Base-by-base conservation (phyloP, 1,140 invertebrate species). In the Bombus waltoni region DNA sequence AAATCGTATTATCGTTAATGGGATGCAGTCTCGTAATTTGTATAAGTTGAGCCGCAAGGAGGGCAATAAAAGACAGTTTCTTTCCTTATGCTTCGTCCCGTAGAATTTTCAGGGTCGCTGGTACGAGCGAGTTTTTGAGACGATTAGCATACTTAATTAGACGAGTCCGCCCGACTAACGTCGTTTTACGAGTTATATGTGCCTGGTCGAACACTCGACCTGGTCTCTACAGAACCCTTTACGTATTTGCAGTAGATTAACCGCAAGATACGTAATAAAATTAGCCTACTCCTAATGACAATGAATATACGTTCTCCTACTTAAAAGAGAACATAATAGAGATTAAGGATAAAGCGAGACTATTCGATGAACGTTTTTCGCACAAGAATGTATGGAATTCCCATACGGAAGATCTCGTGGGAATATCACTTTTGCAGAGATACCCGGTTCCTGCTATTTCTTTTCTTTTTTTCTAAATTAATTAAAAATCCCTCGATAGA, bases 141-240 rank as follows among this genome's bases (percentile, higher is more conserved):
- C 77, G 84, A 91, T 92, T 90, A 91, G 85, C 91, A 92, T 92
- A 90, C 88, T 88, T 90, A 92, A 92, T 92, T 92, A 89, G 80
- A 76, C 85, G 84, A 82, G 74, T 89, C 62, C 72, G 57, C 44
- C 57, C 59, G 32, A 44, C 62, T 84, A 53, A 53, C 65, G 83
- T 77, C 85, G 88, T 89, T 87, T 87, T 65, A 70, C 88, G 77
- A 82, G 72, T 90, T 89, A 84, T 81, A 83, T 53, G 87, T 82
- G 87, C 83, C 87, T 76, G 83, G 68, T 71, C 79, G 86, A 89
- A 85, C 82, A 85, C 68, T 72, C 77, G 86, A 79, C 32, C 11
- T 57, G 66, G 53, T 80, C 80, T 79, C 72, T 59, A 84, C 65
- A 10, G n/a, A 53, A 32, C 57, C 76, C 75, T 78, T 88, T 78